Evolutionary conservation across 2,797 vertebrate genomes (phyloP).

Genomic region (Parauchenoglanis ngamensis): DNA sequence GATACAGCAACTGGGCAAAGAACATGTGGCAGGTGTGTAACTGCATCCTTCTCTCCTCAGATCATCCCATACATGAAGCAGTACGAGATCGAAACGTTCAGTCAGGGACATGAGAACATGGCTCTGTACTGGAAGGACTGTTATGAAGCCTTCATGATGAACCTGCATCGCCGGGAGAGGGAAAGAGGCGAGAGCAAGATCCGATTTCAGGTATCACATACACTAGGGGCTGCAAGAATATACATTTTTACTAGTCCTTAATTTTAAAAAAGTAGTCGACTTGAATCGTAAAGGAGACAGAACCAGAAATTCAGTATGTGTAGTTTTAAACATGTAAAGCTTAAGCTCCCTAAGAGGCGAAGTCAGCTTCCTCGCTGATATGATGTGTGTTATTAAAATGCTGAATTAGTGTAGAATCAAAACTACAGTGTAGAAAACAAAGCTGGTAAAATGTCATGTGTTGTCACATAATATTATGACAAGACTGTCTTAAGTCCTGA

Average conservation of each 20-base stretch:
- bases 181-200: slow-evolving; percentile 98
- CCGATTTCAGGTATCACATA: slow-evolving; percentile 86
- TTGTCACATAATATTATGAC: neutral
- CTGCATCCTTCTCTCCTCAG: slow-evolving; percentile 65
- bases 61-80: slow-evolving; percentile 99
- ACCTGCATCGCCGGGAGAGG: slow-evolving; percentile 87
- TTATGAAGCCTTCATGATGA: slow-evolving; percentile 93
- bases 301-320: neutral
- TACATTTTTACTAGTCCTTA: neutral
- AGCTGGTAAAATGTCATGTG: neutral
- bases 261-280: too few species aligned
- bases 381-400: neutral
- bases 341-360: neutral
- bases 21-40: neutral
- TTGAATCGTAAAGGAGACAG: neutral
- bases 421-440: neutral
- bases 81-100: slow-evolving; percentile 92
- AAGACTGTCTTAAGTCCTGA: neutral
- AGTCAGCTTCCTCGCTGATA: too few species aligned
- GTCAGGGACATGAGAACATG: slow-evolving; percentile 87
- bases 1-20: neutral
- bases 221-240: neutral
- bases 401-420: neutral
- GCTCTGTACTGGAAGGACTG: slow-evolving; percentile 95
- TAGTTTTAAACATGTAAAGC: neutral